Evolutionary conservation across 2,113 vertebrate genomes (phyloP), one percentile per base, ranked within the genome.

Genomic region (Myotis lucifugus): DNA sequence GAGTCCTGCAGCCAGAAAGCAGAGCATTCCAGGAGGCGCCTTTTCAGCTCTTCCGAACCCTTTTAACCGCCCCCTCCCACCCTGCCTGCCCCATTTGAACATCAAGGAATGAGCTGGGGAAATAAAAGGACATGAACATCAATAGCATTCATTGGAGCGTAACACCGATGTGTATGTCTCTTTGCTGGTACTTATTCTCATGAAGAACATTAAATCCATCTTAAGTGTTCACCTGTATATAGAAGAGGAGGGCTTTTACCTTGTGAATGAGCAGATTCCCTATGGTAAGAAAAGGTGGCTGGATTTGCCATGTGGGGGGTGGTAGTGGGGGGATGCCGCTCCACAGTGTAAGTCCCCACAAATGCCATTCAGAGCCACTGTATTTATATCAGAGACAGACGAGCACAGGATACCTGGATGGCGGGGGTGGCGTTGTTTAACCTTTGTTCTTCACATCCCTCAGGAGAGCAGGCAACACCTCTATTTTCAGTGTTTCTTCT

Each of bases 401-500:
- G 27, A 77, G 69, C 25, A 5, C 52, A 56, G 90, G 88, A 27
- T 2, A 9, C 77, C 74, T 25, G 82, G 92, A 32, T 0, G 0
- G 67, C 8, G 0, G 82, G 88, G 82, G 50, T 27, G 85, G 73
- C 25, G 8, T 15, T 91, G 78, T 81, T 91, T 97, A 93, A 95
- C 95, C 96, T 97, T 92, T 97, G 95, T 95, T 89, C 42, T 54
- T 82, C 56, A 2, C 4, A 10, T 72, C 46, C 88, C 85, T 90
- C 42, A 12, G 85, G 93, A 97, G 78, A 94, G 82, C 91, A 95
- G 77, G 87, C 34, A 73, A 67, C 93, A 91, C 95, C 91, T 97
- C 96, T 95, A 78, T 96, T 97, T 95, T 90, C 95, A 88, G 8
- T 59, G 94, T 96, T 95, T 95, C 91, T 96, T 88, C 86, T 89